phyloP scores from a whole-genome alignment of 2,888 invertebrate genomes.

The Erebia epiphron region DNA sequence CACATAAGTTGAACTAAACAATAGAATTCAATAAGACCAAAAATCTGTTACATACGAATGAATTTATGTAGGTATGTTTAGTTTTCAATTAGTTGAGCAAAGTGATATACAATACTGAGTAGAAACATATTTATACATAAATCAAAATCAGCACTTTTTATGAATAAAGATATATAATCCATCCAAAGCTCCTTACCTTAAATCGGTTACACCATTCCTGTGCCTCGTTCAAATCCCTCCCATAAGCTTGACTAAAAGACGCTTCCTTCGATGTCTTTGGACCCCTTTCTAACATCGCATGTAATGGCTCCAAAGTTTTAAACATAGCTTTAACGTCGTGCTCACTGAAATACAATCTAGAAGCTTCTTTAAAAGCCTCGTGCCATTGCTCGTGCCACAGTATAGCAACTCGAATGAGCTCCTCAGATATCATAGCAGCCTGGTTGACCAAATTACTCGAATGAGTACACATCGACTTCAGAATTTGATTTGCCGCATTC shows the following conservation, averaged over 20 bases:
- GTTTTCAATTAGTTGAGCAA: too few relatives aligned
- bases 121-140: too few relatives aligned
- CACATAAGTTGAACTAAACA: too few relatives aligned
- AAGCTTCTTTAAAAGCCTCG: slow-evolving; percentile 97
- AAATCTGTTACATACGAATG: too few relatives aligned
- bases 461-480: slow-evolving; percentile 98
- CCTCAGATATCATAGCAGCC: slow-evolving; percentile 97
- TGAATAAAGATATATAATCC: too few relatives aligned
- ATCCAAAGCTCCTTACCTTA: slow-evolving; percentile 70
- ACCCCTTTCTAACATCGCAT: slow-evolving; percentile 96
- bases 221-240: slow-evolving; percentile 96
- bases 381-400: slow-evolving; percentile 99
- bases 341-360: slow-evolving; percentile 96
- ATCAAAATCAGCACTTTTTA: too few relatives aligned
- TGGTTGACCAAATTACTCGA: slow-evolving; percentile 96
- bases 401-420: slow-evolving; percentile 98
- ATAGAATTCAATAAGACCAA: too few relatives aligned
- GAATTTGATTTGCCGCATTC: slow-evolving; percentile 96
- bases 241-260: slow-evolving; percentile 98
- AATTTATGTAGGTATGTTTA: too few relatives aligned
- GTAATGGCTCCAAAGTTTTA: slow-evolving; percentile 96
- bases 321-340: slow-evolving; percentile 98
- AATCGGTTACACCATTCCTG: slow-evolving; percentile 97
- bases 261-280: slow-evolving; percentile 98
- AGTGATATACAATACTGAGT: too few relatives aligned